Conservation (phyloP, 2,113 vertebrate genomes). For the Vimba vimba region DNA sequence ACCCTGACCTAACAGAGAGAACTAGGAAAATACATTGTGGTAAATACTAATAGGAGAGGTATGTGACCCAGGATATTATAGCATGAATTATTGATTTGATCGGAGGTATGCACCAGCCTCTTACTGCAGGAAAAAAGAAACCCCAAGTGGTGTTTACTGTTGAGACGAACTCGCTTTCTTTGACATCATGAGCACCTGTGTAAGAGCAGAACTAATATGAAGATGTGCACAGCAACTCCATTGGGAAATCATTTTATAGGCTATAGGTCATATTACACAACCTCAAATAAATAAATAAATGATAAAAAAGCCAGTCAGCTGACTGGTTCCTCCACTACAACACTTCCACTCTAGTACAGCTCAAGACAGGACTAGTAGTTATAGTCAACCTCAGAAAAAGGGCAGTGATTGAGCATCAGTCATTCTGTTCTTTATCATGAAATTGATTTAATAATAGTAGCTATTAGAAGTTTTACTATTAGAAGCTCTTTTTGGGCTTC, state of each 20-base stretch:
- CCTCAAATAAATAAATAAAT: conserved; percentile 24
- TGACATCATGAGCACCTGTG: conserved; percentile 37
- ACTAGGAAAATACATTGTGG: conserved; percentile 7
- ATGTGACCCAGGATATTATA: conserved; percentile 65
- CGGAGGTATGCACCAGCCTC: conserved; percentile 61
- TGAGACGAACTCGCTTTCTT: conserved; percentile 55
- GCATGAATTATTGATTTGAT: conserved; percentile 78
- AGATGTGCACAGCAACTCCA: conserved; percentile 48
- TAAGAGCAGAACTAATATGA: conserved; percentile 53
- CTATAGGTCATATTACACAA: conserved; percentile 51
- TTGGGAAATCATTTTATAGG: conserved; percentile 55
- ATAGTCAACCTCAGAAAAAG: not conserved
- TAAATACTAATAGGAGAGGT: conserved; percentile 50
- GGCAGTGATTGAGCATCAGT: not conserved
- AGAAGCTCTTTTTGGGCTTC: conserved; percentile 1
- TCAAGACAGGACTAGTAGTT: conserved; percentile 6
- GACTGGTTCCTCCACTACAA: not conserved
- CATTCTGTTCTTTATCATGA: not conserved
- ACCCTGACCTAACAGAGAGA: conserved; percentile 66
- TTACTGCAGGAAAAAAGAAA: conserved; percentile 63
- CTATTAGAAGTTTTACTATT: conserved; percentile 24
- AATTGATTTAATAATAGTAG: conserved; percentile 21
- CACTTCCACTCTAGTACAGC: not conserved
- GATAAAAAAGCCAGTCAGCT: no score
- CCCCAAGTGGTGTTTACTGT: conserved; percentile 56